Evolutionary conservation across 2,888 invertebrate species (phyloP), one percentile per base, ranked within the genome.

Genomic region (Idaea biselata): DNA sequence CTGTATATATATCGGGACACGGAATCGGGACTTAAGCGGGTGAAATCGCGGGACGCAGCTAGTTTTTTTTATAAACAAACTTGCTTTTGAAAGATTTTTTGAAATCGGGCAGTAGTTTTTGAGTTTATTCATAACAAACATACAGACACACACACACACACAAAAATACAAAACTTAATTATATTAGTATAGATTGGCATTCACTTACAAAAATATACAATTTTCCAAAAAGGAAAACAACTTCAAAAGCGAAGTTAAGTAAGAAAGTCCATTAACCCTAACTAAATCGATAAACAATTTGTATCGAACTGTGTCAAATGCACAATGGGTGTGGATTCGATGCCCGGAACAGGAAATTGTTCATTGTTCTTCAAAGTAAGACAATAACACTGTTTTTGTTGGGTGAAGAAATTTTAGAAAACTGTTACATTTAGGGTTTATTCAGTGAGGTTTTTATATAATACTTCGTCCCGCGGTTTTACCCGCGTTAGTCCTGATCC

Each of bases 271-370:
- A 55, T 55, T 55, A 55, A n/a, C 55, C 55, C 6, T 55, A 55
- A 16, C 7, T 5, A 55, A 17, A 55, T 55, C 55, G 55, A 55
- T 55, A 55, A 55, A 55, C 55, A 16, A 55, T 17, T 16, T 16
- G 55, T 17, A 17, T 55, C 17, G 16, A 56, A 53, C 56, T 56
- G 56, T 60, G 63, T 60, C 60, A 55, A 63, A 63, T 60, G 44
- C 14, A 56, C 60, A 63, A 63, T 63, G 56, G 63, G 55, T 58
- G 14, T 18, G 33, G 44, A 18, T 44, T 58, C 56, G 56, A 31
- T 33, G 18, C 57, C 44, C 60, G 57, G 16, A n/a, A 18, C 60
- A 63, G 63, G 63, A 63, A 60, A 58, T 58, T 32, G 58, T 59
- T 32, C 55, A 63, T 60, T 63, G 60, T 60, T 58, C 63, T 53